phyloP scores from a whole-genome alignment of 2,113 vertebrate species.

The Todiramphus chloris region DNA sequence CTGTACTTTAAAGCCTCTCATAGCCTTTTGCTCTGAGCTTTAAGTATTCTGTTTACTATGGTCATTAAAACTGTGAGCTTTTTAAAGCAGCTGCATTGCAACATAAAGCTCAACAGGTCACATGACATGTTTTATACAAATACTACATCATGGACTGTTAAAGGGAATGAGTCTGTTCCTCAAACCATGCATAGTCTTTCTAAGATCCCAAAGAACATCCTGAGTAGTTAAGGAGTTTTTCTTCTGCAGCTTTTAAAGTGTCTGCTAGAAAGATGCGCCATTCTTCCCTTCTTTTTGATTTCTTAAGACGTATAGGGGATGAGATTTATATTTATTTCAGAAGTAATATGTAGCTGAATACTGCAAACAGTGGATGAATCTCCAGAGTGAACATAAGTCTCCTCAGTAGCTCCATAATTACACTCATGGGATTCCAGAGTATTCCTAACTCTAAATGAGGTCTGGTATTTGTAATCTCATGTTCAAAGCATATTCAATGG shows the following conservation, averaged over 20 bases:
- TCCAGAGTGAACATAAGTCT: neutral
- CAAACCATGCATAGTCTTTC: neutral
- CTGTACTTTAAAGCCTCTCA: neutral
- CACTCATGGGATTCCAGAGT: neutral
- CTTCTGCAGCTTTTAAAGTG: neutral
- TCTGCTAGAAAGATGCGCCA: neutral
- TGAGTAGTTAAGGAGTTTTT: neutral
- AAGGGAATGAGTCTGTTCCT: neutral
- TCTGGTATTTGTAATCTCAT: neutral
- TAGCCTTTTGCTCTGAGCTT: neutral
- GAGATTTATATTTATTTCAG: neutral
- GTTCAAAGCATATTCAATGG: neutral
- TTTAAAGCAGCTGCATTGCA: neutral
- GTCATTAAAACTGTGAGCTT: neutral
- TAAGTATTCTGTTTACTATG: neutral
- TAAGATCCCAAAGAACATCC: neutral
- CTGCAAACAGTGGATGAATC: neutral
- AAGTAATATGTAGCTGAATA: neutral
- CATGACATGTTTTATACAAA: neutral
- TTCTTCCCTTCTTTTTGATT: neutral
- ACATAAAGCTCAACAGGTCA: neutral
- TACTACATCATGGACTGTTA: neutral
- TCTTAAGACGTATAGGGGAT: neutral
- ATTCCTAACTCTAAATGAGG: neutral
- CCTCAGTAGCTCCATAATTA: neutral